These are phyloP conservation scores for Ciconia stormi DNA, from an alignment of 2,113 vertebrate genomes.

Conservation along the genomic window DNA sequence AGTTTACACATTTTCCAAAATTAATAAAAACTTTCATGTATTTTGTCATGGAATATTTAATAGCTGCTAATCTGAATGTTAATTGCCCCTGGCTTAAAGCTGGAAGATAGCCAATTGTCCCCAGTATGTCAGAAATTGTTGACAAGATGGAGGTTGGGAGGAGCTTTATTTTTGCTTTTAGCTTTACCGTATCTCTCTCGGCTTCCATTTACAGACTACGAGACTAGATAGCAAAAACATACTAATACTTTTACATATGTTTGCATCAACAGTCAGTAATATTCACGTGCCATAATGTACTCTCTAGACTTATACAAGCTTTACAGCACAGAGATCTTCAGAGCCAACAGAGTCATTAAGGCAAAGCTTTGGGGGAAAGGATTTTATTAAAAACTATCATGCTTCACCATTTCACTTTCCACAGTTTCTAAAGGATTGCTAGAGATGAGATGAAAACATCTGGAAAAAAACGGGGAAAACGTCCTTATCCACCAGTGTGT, in stretches of 20 bases:
- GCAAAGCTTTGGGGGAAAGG: slow-evolving; percentile 1
- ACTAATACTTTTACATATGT: not conserved
- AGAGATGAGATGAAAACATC: not conserved
- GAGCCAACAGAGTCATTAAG: not conserved
- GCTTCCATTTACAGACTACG: not conserved
- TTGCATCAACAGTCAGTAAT: not conserved
- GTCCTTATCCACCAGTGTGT: not conserved
- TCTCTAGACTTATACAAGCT: not conserved
- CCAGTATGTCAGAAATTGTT: not conserved
- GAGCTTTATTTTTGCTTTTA: not conserved
- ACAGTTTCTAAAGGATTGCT: not conserved
- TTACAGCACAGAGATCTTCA: not conserved
- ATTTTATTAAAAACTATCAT: not conserved
- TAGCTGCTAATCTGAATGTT: not conserved
- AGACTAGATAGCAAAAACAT: not conserved
- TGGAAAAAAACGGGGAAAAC: not conserved
- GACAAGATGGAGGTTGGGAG: not conserved
- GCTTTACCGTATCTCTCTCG: not conserved
- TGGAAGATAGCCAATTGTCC: not conserved
- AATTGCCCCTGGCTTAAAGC: not conserved
- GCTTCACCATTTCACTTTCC: not conserved
- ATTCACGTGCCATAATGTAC: not conserved
- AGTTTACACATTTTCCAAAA: not conserved
- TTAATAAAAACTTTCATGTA: not conserved
- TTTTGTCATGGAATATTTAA: not conserved